Evolutionary conservation across 2,888 invertebrate genomes (phyloP), one percentile per base, ranked within the genome.

Genomic region (Scaptomyza cyrtandrae): DNA sequence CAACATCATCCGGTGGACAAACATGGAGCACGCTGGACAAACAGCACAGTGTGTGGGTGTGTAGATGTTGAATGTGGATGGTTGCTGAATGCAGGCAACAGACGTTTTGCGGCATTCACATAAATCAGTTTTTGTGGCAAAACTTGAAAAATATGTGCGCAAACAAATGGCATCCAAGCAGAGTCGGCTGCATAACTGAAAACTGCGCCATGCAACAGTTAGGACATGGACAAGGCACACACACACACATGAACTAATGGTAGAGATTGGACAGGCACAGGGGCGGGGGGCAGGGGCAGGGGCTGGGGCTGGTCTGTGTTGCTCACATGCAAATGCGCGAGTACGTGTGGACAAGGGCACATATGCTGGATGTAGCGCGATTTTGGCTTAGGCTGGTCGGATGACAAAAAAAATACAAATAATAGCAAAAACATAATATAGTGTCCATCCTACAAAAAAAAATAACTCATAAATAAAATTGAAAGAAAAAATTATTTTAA

Each of bases 111-210:
- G 69, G 79, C 86, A 81, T 57, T 75, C 82, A 75, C 82, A 83
- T 83, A 83, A 83, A 83, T 83, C 83, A 83, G 83, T 83, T 83
- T 83, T 88, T 83, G 83, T 82, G 83, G 88, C 86, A 88, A 87
- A 88, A 83, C 88, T 83, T 83, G 86, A 83, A 83, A 83, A 83
- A 83, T 83, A 86, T 83, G 88, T 85, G 86, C 71, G 71, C 83
- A 87, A 87, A 76, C 88, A 83, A 83, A 88, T 86, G 85, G 80
- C 85, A 84, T 37, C 52, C 52, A 58, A 70, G 57, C 67, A 60
- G 65, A 69, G 64, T 52, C 50, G 44, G 43, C 56, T 48, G 58
- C 52, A 66, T 44, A 72, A 49, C 64, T 69, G 66, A 67, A 80
- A 69, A 66, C 69, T 64, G 55, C 62, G 56, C 82, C 69, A 71